Conservation (phyloP, 2,113 vertebrate genomes). For the Climacteris rufus region DNA sequence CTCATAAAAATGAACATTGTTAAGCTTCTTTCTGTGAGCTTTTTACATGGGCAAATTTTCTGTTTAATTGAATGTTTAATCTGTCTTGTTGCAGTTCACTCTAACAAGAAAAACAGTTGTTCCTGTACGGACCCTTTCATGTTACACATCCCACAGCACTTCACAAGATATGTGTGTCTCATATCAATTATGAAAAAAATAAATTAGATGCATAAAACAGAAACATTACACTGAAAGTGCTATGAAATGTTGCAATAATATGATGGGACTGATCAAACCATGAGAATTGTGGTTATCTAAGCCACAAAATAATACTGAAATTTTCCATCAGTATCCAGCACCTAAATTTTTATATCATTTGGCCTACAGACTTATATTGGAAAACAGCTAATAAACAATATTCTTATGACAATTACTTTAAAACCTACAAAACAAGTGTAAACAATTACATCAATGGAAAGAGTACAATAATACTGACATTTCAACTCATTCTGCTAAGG, state of each 20-base stretch:
- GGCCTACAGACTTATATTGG: background rate
- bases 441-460: background rate
- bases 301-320: background rate
- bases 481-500: background rate
- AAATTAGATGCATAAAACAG: background rate
- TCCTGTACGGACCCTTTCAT: slow-evolving; percentile 15
- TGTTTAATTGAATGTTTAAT: slow-evolving; percentile 65
- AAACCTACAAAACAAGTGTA: background rate
- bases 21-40: slow-evolving; percentile 29
- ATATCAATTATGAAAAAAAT: background rate
- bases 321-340: background rate
- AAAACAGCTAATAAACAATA: background rate
- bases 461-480: background rate
- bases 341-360: background rate
- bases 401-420: background rate
- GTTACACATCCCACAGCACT: background rate
- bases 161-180: background rate
- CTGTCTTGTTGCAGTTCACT: slow-evolving; percentile 6
- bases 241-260: background rate
- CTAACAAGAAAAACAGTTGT: slow-evolving; percentile 39
- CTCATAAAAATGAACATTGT: slow-evolving; percentile 42
- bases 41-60: slow-evolving; percentile 35
- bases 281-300: background rate
- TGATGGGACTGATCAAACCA: background rate
- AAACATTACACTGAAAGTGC: background rate